phyloP scores from a whole-genome alignment of 2,797 vertebrate species.

The Moxostoma hubbsi region DNA sequence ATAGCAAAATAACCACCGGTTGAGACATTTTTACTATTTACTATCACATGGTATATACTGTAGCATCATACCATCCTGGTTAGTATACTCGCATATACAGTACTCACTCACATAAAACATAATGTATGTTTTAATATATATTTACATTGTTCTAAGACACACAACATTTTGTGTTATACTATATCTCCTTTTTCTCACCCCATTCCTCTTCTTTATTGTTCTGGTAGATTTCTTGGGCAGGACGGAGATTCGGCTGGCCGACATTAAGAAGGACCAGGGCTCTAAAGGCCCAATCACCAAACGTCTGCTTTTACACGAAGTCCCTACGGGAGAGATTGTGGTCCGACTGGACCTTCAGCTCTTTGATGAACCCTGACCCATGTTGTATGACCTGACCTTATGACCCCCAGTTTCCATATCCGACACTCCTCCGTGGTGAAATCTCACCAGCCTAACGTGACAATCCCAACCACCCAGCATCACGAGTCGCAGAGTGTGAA shows the following conservation, averaged over 20 bases:
- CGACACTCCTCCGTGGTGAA: conserved; percentile 41
- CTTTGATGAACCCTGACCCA: conserved; percentile 89
- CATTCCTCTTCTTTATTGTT: conserved; percentile 38
- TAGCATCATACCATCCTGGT: too few species aligned
- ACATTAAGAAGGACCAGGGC: conserved; percentile 98
- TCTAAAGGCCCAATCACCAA: conserved; percentile 98
- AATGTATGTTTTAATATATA: too few species aligned
- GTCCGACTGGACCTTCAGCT: conserved; percentile 95
- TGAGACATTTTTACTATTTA: too few species aligned
- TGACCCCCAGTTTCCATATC: conserved; percentile 31
- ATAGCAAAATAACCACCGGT: too few species aligned
- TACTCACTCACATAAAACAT: too few species aligned
- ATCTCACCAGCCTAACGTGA: conserved; percentile 68
- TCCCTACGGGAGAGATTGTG: conserved; percentile 98
- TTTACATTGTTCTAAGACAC: too few species aligned
- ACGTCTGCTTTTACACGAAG: conserved; percentile 95
- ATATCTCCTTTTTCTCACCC: too few species aligned
- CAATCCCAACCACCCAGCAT: conserved; percentile 68
- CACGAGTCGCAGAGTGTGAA: conserved; percentile 43
- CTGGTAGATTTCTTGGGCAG: conserved; percentile 93
- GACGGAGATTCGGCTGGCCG: conserved; percentile 96
- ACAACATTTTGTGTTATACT: too few species aligned
- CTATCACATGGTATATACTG: too few species aligned
- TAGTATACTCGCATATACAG: conserved; percentile 40
- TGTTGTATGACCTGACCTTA: conserved; percentile 25